Base-by-base conservation (phyloP, 2,797 vertebrate species). In the Pitangus sulphuratus region DNA sequence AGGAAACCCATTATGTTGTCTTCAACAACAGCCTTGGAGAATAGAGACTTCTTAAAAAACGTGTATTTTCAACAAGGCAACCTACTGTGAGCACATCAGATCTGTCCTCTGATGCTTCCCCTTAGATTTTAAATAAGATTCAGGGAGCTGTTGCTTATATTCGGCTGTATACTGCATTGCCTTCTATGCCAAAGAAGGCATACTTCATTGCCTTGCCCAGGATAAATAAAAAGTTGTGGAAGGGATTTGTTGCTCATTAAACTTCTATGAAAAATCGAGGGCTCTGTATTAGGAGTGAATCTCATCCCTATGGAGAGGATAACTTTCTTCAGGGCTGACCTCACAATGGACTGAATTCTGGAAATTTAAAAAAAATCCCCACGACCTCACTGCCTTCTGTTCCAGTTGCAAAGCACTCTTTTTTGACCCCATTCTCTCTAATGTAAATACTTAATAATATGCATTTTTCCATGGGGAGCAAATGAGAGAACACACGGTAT, bases 281-380 rank as follows among this genome's bases (percentile, higher is more conserved):
- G 14, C 44, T 84, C 57, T 48, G 2, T 15, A 57, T 76, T 79
- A 51, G 54, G 42, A 71, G 62, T 45, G 95, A 83, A 68, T 61
- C 57, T 93, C 71, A 86, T 39, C 61, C 65, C 69, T 44, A 1
- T 65, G 65, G 82, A 94, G 47, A 64, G 39, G n/a, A 54, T 50
- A 84, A 57, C 25, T 87, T 93, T 88, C 82, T 89, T 53, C 72
- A 84, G 79, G 76, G 64, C 60, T 89, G 75, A 82, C 92, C 75
- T 89, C 79, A 91, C 50, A 37, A 30, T 81, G 94, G 69, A 94
- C 92, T 78, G 72, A 94, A 80, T 48, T 88, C 84, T 33, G 31
- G 79, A 93, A 89, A 72, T 88, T 50, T 81, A 16, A 87, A 95
- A 87, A 95, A 95, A 92, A 60, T 93, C 87, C 87, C 79, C 85